Conservation (phyloP, 1,140 invertebrate genomes). For the Manduca sexta region DNA sequence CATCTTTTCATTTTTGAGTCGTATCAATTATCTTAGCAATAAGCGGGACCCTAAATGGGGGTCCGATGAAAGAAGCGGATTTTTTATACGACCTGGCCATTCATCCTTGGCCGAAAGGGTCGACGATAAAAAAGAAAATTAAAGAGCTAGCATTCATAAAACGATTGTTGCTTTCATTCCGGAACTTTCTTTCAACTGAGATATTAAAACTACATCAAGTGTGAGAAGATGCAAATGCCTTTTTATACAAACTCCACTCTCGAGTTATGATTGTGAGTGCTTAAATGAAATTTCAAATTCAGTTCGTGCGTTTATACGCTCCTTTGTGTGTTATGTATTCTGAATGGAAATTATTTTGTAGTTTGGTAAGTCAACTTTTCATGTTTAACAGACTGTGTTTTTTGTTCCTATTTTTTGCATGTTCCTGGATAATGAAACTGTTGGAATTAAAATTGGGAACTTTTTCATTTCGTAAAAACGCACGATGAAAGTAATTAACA, state of each 20-base stretch:
- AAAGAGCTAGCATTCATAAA: conserved; percentile 22
- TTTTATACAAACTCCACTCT: conserved; percentile 19
- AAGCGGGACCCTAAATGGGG: conserved; percentile 4
- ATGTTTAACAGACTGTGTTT: too few species aligned
- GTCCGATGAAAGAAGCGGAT: conserved; percentile 15
- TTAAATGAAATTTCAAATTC: too few species aligned
- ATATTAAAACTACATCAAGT: conserved; percentile 32
- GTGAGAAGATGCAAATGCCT: conserved; percentile 18
- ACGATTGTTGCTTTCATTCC: conserved; percentile 24
- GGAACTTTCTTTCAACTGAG: conserved; percentile 9
- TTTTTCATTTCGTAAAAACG: too few species aligned
- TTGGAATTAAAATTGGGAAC: too few species aligned
- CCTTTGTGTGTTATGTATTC: too few species aligned
- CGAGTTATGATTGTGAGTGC: too few species aligned
- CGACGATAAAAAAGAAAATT: conserved; percentile 29
- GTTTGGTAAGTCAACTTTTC: too few species aligned
- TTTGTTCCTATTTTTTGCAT: too few species aligned
- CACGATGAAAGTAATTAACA: too few species aligned
- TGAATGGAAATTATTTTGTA: too few species aligned
- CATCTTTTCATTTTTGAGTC: conserved; percentile 1
- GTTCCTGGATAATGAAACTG: too few species aligned
- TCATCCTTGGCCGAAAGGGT: conserved; percentile 22
- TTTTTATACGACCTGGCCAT: conserved; percentile 8
- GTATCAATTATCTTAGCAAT: conserved; percentile 17
- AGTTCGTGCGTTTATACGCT: too few species aligned